Evolutionary conservation across 2,797 vertebrate genomes (phyloP), one percentile per base, ranked within the genome.

Genomic region (Sibirionetta formosa): DNA sequence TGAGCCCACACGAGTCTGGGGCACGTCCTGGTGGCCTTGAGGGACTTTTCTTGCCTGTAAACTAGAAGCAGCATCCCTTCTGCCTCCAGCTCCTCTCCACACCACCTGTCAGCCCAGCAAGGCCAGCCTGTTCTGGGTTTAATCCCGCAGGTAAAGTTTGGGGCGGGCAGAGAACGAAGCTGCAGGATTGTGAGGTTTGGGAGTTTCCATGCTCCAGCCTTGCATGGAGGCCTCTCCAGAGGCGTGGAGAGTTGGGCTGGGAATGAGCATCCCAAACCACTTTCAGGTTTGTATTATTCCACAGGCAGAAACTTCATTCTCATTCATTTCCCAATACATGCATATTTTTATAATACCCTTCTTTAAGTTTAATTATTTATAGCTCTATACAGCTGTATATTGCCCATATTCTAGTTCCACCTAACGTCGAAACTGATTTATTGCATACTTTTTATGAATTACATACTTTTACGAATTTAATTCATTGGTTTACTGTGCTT

Each of bases 31-130:
- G 17, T 54, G 16, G 16, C 33, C 18, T 36, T 10, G 7, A 19
- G 48, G 35, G 48, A 35, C 16, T 81, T 72, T 86, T 73, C 72
- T 70, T 88, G 6, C 15, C 31, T 31, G 14, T 22, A 18, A 31
- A 11, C 33, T 27, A 31, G 69, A 44, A 51, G 14, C 31, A 33
- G 26, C 44, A 48, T 31, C 8, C 17, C 24, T 60, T 33, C 24
- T 46, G 36, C 36, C n/a, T 66, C 35, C 46, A 53, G 36, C 6
- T 19, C 1, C 29, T 27, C 11, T 66, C 27, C 24, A 29, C 13
- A 18, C 36, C 46, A 20, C 38, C 46, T 79, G 31, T 35, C 24
- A 56, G 35, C 38, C 38, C 57, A 40, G 53, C 0, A 0, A 90
- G 44, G 38, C 23, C 6, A 1, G 23, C n/a, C 31, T 1, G 0